Base-by-base conservation (phyloP, 2,888 invertebrate genomes). In the Molorchus minor region DNA sequence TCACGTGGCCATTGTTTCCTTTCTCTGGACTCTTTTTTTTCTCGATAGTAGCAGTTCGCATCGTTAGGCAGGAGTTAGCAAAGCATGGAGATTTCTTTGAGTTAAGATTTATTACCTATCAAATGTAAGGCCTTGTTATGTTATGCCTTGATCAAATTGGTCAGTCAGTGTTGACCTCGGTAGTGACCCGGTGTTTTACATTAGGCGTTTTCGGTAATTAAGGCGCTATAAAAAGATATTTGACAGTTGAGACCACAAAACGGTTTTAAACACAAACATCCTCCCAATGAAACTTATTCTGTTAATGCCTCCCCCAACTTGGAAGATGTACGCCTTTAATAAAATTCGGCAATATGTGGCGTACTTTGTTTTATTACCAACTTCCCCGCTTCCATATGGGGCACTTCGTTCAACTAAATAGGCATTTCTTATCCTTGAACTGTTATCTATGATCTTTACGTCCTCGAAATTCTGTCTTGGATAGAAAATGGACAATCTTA, bases 1-100 rank as follows among this genome's bases (percentile, higher is more conserved):
- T 35, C 47, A 47, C 36, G 47, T 47, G 47, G 47, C 35, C 36
- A 47, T 47, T 47, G 47, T 47, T 36, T 47, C 36, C 46, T 7
- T 35, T 19, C 35, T 16, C 12, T 15, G 13, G 36, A 47, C 16
- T 10, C 33, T 45, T 30, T 17, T 20, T 30, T 17, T 13, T 15
- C 20, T 17, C 13, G 10, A 13, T 21, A 12, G 35, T 35, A 46
- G n/a, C n/a, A n/a, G 30, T 30, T 35, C 33, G 46, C 43, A 21
- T 21, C 25, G 43, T 43, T 43, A 40, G 17, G 16, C 40, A 17
- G 7, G 44, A 15, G 20, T 4, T 16, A 16, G 33, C 29, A 20
- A 21, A 20, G 47, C 19, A 35, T 36, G 47, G 20, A 47, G 33
- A 20, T 35, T 47, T 47, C 47, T 35, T 47, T 47, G 47, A 33